Percentiles rank a stretch among this genome's conserved stretches.
phyloP scores from a whole-genome alignment of 2,797 vertebrate species.

The Oceanodroma leucorhoa region DNA sequence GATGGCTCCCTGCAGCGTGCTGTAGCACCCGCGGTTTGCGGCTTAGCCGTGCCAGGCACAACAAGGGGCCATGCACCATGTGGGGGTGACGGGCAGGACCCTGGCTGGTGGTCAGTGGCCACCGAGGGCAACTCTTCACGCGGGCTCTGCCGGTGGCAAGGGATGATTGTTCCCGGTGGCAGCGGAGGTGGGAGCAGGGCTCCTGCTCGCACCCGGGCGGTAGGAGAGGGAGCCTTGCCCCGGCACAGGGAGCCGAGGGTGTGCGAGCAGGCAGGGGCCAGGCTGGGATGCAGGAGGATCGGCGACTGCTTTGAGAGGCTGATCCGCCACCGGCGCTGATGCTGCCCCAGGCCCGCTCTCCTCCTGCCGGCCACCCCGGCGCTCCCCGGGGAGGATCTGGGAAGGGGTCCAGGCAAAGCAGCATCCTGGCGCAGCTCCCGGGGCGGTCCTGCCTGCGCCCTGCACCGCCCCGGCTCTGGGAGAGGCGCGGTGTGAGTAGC shows the following conservation, averaged over 20 bases:
- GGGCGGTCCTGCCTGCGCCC: not conserved
- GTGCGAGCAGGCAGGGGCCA: fast-evolving
- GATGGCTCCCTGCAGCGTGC: fast-evolving
- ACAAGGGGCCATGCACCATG: fast-evolving
- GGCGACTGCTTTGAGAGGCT: not conserved
- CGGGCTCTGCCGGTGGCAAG: not conserved
- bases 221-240: not conserved
- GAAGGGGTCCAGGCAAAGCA: not conserved
- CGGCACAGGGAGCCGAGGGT: not conserved
- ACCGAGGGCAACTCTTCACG: not conserved
- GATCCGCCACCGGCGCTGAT: fast-evolving
- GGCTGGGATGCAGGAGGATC: not conserved
- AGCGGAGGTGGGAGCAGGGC: not conserved
- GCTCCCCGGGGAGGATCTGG: not conserved
- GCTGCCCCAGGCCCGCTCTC: not conserved
- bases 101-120: not conserved
- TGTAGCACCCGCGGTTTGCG: not conserved
- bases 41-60: not conserved
- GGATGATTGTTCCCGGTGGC: not conserved
- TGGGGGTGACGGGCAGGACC: not conserved
- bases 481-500: slow-evolving; percentile 60
- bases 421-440: not conserved
- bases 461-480: not conserved
- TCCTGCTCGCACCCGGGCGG: not conserved
- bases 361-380: not conserved